phyloP scores from a whole-genome alignment of 2,113 vertebrate species.

The Gavialis gangeticus region DNA sequence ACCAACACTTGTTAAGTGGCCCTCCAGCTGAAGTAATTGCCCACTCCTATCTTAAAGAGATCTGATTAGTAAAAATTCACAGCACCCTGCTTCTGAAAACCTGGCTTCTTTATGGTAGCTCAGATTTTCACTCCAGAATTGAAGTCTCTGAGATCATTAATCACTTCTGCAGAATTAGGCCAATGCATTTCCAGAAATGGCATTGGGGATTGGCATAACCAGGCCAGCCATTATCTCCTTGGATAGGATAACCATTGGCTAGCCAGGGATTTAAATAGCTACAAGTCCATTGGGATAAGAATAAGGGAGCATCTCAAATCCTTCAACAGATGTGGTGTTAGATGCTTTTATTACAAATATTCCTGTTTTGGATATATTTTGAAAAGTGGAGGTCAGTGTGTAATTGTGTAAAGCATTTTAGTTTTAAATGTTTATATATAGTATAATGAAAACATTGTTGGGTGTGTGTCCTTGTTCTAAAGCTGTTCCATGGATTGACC shows the following conservation, averaged over 20 bases:
- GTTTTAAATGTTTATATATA: background rate
- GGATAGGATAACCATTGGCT: background rate
- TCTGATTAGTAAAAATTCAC: background rate
- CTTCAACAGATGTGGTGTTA: background rate
- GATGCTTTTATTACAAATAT: background rate
- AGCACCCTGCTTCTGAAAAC: background rate
- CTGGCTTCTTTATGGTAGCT: background rate
- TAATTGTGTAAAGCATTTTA: background rate
- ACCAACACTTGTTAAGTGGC: too few species aligned
- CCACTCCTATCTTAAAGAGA: background rate
- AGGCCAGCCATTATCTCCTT: background rate
- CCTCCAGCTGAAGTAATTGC: too few species aligned
- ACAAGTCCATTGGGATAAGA: background rate
- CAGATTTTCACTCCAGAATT: background rate
- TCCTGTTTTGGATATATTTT: background rate
- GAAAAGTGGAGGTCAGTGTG: background rate
- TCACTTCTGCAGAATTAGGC: background rate
- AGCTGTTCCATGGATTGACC: background rate
- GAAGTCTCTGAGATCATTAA: background rate
- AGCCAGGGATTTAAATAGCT: background rate
- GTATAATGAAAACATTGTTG: background rate
- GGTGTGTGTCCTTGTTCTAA: background rate
- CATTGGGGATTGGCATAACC: background rate
- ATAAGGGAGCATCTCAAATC: background rate
- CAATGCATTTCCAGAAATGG: background rate